Conservation (phyloP, 2,797 vertebrate species). For the Rhynchonycteris naso region DNA sequence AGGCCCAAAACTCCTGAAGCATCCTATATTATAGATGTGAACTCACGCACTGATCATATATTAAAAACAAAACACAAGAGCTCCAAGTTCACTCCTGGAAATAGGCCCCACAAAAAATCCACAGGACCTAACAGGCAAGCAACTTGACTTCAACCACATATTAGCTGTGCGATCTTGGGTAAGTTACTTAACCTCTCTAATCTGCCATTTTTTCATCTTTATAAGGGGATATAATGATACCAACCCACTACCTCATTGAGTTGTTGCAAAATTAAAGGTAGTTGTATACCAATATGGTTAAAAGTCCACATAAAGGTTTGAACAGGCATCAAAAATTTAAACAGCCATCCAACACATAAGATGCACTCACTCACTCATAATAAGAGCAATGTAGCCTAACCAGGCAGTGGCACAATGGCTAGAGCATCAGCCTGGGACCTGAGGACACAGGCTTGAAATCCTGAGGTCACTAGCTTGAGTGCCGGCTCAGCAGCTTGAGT, state of each 20-base stretch:
- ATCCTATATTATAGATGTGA: background rate
- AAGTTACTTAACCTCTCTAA: constrained; percentile 29
- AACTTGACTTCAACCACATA: background rate
- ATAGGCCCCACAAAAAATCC: background rate
- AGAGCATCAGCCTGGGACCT: too few relatives aligned
- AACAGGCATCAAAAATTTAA: background rate
- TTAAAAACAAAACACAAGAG: background rate
- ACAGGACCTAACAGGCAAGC: background rate
- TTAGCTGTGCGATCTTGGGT: background rate
- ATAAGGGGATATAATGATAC: background rate
- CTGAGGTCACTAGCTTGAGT: too few relatives aligned
- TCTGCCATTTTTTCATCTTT: background rate
- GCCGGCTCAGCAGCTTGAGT: too few relatives aligned
- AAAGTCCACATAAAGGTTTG: background rate
- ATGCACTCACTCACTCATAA: background rate
- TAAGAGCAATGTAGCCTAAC: background rate
- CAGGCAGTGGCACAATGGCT: too few relatives aligned
- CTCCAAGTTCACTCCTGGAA: background rate
- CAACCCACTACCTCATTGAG: background rate
- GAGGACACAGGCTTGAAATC: too few relatives aligned
- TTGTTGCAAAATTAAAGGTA: background rate
- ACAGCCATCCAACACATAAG: background rate
- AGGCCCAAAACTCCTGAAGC: background rate
- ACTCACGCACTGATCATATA: background rate
- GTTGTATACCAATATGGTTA: background rate